Percentiles rank a stretch among this genome's conserved stretches.
These are phyloP conservation scores for Pocota personata DNA, from an alignment of 2,888 invertebrate species.

Conservation along the genomic window DNA sequence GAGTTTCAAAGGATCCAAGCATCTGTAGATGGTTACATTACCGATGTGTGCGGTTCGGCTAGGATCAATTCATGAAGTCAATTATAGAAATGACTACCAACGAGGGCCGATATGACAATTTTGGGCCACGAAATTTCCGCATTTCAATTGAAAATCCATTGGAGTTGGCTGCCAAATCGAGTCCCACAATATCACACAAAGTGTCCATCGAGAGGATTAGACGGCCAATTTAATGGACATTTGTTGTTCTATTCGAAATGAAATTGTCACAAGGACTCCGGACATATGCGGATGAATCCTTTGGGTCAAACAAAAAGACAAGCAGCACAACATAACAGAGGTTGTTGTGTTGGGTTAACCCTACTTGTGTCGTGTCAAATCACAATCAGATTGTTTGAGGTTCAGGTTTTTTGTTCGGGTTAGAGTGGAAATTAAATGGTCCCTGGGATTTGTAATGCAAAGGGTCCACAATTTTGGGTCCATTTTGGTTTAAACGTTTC, in stretches of 20 bases:
- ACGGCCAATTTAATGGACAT: constrained; percentile 23
- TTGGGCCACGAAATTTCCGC: constrained; percentile 35
- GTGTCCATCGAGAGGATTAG: constrained; percentile 6
- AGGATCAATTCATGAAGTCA: constrained; percentile 25
- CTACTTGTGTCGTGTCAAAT: constrained; percentile 21
- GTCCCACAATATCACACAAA: not conserved
- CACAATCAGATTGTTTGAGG: constrained; percentile 39
- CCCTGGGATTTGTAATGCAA: constrained; percentile 42
- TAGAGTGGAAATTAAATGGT: constrained; percentile 14
- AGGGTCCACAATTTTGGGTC: not conserved
- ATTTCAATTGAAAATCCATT: constrained; percentile 32
- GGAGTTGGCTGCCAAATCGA: too few species aligned
- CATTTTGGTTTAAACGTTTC: constrained; percentile 11
- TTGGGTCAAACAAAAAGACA: not conserved
- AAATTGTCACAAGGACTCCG: constrained; percentile 16
- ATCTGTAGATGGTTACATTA: not conserved
- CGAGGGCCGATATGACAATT: constrained; percentile 1
- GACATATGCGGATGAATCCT: constrained; percentile 24
- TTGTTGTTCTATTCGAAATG: constrained; percentile 35
- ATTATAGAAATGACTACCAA: constrained; percentile 44
- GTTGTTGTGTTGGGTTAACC: not conserved
- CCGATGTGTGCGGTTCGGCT: not conserved
- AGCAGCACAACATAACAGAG: not conserved
- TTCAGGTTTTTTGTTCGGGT: not conserved
- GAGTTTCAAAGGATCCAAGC: not conserved